Evolutionary conservation across 2,797 vertebrate genomes (phyloP).

Genomic region (Diglossa cyanea): DNA sequence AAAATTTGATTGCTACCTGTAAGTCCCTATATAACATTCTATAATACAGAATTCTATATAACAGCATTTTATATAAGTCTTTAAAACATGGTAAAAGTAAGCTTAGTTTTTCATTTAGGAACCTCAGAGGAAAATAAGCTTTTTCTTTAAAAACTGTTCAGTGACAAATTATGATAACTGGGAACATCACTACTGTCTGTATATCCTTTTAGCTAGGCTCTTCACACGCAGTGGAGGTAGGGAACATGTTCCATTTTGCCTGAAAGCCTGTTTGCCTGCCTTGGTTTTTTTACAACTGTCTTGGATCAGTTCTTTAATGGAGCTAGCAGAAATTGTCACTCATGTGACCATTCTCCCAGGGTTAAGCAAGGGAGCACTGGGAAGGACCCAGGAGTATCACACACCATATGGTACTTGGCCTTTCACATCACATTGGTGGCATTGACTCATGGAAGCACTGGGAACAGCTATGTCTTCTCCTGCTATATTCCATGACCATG

Average conservation of each 20-base stretch:
- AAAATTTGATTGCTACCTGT: not conserved
- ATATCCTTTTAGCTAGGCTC: not conserved
- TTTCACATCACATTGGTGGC: not conserved
- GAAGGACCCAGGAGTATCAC: not conserved
- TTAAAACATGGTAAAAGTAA: not conserved
- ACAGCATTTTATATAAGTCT: not conserved
- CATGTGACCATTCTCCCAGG: rapidly evolving
- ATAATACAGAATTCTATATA: not conserved
- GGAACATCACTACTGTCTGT: not conserved
- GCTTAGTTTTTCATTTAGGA: not conserved
- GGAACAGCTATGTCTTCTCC: not conserved
- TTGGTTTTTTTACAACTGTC: not conserved
- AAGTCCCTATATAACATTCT: not conserved
- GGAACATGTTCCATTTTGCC: not conserved
- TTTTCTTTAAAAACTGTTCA: not conserved
- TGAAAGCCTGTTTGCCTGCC: not conserved
- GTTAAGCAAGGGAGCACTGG: rapidly evolving
- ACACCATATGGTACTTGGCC: not conserved
- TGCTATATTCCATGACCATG: not conserved
- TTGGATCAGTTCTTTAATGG: not conserved
- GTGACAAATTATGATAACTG: not conserved
- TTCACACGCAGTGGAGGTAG: not conserved
- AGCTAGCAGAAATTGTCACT: not conserved
- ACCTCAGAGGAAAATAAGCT: not conserved
- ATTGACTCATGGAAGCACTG: not conserved